A percentile compares a stretch with the other conserved stretches of the same genome.
phyloP scores from a whole-genome alignment of 2,113 vertebrate genomes.

The Cromileptes altivelis region DNA sequence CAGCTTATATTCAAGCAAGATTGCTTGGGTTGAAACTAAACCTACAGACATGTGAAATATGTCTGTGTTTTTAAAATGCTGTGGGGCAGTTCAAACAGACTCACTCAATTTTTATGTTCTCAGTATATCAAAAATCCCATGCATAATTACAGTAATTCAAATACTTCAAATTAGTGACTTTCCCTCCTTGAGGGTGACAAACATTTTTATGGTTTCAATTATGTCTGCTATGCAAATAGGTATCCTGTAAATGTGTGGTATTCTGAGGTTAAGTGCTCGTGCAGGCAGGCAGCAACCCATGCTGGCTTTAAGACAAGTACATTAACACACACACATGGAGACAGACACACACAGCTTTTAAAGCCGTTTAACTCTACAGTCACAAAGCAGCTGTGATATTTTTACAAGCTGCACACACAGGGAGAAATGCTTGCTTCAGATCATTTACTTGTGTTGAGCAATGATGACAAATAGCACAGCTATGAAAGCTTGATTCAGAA shows the following conservation, averaged over 20 bases:
- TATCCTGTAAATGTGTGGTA: slow-evolving; percentile 44
- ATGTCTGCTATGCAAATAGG: slow-evolving; percentile 48
- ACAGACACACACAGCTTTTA: slow-evolving; percentile 53
- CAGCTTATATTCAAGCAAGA: not conserved
- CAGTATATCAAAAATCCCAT: not conserved
- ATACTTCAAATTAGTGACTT: slow-evolving; percentile 36
- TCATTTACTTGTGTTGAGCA: slow-evolving; percentile 27
- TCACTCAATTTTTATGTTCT: not conserved
- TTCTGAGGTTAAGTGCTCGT: slow-evolving; percentile 27
- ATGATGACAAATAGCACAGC: not conserved
- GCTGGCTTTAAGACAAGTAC: slow-evolving; percentile 12
- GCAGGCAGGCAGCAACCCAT: slow-evolving; percentile 38
- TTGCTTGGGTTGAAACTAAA: not conserved
- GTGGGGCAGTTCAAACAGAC: not conserved
- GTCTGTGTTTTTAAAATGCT: not conserved
- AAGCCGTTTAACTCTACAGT: slow-evolving; percentile 51
- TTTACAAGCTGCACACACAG: slow-evolving; percentile 58
- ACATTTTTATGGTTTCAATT: slow-evolving; percentile 58
- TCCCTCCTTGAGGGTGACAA: slow-evolving; percentile 27
- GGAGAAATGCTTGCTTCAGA: slow-evolving; percentile 28
- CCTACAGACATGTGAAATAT: not conserved
- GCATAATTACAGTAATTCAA: slow-evolving; percentile 61
- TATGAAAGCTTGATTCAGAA: slow-evolving; percentile 1
- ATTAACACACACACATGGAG: slow-evolving; percentile 26
- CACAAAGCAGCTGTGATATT: slow-evolving; percentile 55